Evolutionary conservation across 2,797 vertebrate genomes (phyloP), one percentile per base, ranked within the genome.

Genomic region (Enteromius trimaculatus): DNA sequence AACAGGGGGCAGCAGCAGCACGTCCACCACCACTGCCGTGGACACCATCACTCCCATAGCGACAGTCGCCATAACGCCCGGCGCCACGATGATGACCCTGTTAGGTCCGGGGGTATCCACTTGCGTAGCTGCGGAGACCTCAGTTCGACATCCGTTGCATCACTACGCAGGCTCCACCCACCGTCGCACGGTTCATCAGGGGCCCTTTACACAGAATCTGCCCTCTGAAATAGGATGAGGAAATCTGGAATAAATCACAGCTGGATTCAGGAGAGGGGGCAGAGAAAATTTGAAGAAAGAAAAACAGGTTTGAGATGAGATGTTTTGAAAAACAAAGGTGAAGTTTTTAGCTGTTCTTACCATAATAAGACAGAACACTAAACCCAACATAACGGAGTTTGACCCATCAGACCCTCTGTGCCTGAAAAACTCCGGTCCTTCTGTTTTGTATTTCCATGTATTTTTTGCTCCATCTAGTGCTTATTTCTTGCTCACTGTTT

Each of bases 61-160:
- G 95, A 96, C 91, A 95, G 94, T 84, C 92, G 93, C 11, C 93
- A 95, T 88, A 93, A 93, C 86, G 77, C 75, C 66, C 78, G 37
- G 17, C 91, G 92, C 60, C 90, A 76, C 13, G 89, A 92, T 14
- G 87, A 92, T 78, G 85, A 88, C 84, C 90, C 88, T 1, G 90
- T 91, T 26, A 82, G 81, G 26, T 44, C 83, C 0, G 96, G 97
- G 55, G 96, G 96, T 29, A 97, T 98, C 80, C 97, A 98, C 90
- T 93, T 99, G 81, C 96, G 95, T 75, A 99, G 98, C 93, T 99
- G 98, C 0, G 97, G 97, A 3, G 98, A 99, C 87, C 93, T 99
- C 81, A 99, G 95, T 90, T 98, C 95, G 1, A 94, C 95, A 0
- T 97, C 97, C 0, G 90, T 92, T 0, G 87, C 85, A 0, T 96